phyloP scores from a whole-genome alignment of 2,888 invertebrate species.

The Nasonovia ribisnigri region DNA sequence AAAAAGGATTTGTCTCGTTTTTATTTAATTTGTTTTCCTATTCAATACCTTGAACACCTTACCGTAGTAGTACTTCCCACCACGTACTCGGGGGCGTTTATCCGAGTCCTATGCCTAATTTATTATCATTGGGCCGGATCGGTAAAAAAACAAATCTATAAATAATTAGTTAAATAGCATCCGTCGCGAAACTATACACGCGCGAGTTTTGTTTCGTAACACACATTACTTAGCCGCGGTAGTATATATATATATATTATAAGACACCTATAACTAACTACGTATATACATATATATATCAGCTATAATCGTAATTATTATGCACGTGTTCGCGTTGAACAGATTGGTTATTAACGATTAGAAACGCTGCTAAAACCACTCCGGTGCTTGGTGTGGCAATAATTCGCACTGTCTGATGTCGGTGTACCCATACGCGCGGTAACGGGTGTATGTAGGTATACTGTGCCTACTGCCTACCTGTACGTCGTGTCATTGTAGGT shows the following conservation, averaged over 20 bases:
- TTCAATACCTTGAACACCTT: background rate
- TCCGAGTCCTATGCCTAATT: background rate
- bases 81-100: background rate
- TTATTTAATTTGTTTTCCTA: background rate
- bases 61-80: background rate
- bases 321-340: constrained; percentile 40
- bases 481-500: background rate
- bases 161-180: background rate
- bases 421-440: background rate
- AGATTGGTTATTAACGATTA: constrained; percentile 57
- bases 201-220: background rate
- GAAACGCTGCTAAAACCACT: constrained; percentile 45
- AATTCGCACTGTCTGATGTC: background rate
- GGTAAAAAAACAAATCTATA: background rate
- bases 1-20: background rate
- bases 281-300: background rate
- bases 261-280: background rate
- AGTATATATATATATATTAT: background rate
- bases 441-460: background rate
- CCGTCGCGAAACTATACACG: background rate
- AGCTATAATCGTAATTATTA: constrained; percentile 35
- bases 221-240: background rate
- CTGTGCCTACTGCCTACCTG: background rate
- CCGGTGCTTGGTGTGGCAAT: constrained; percentile 35
- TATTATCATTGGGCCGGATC: constrained; percentile 5